Evolutionary conservation across 2,888 invertebrate species (phyloP), one percentile per base, ranked within the genome.

Genomic region (Oxystoma pomonae): DNA sequence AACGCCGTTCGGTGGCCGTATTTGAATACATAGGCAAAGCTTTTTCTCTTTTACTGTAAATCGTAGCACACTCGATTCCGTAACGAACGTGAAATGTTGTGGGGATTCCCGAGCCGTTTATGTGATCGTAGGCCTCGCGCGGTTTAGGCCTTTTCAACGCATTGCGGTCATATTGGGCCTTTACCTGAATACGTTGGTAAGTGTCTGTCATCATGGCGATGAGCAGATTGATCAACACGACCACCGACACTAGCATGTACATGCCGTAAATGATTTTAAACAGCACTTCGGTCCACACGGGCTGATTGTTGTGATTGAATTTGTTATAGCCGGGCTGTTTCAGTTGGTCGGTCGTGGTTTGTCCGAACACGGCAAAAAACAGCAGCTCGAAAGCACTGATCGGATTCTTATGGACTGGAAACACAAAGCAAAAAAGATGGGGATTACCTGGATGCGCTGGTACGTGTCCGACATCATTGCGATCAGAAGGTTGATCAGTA

Each of bases 131-230:
- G 35, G 35, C 35, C 35, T 35, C 35, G 12, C 35, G 35, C 35
- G n/a, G n/a, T n/a, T n/a, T n/a, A n/a, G n/a, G n/a, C n/a, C n/a
- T n/a, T n/a, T n/a, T n/a, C n/a, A n/a, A n/a, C n/a, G n/a, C n/a
- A n/a, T n/a, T n/a, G n/a, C n/a, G n/a, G n/a, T n/a, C n/a, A n/a
- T n/a, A n/a, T n/a, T n/a, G 35, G 53, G n/a, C 53, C 65, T 82
- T 86, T 88, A 91, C 96, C 88, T 98, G 96, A 79, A 98, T 98
- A 80, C 96, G 87, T 82, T 99, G 98, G 82, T 99, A 99, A 67
- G 99, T 99, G 86, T 99, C 98, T 79, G 98, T 97, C 98, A 99
- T 98, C 98, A 99, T 99, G 86, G 99, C 99, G 86, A 99, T 99
- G 80, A 99, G 91, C 72, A 99, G 88, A 84, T 99, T 99, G 84